Base-by-base conservation (phyloP, 1,140 invertebrate species). In the Adoxophyes honmai region DNA sequence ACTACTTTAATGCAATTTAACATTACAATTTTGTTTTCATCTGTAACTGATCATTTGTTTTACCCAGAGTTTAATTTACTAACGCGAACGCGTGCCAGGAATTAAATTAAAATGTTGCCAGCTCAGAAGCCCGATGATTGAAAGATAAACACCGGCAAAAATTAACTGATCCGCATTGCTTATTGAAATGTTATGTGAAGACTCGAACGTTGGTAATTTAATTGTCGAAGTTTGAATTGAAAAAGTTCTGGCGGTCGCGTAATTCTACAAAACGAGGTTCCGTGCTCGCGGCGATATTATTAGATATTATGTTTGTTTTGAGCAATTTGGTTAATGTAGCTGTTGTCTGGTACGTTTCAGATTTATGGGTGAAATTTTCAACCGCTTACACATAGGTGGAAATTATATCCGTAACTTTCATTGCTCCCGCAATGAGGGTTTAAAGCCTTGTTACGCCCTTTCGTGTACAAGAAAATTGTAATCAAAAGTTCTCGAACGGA, bases 171-270 rank as follows among this genome's bases (percentile, higher is more conserved):
- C 63, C 69, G 51, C 55, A 55, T 57, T 44, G 60, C 57, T 76
- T 80, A 81, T 82, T 82, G 80, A 85, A 85, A 81, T 81, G 66
- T 77, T 79, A 78, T 75, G 66, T 85, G 70, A 59, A 69, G 59
- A 71, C 70, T 71, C 64, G 60, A 42, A 66, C 42, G 21, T 28
- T 28, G 76, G 72, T 82, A 84, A 86, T 82, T 83, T 81, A 86
- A 84, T 86, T 86, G 81, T 77, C 68, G 68, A 84, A 86, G 81
- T 86, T 86, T 60, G 73, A 78, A 86, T 86, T 86, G 79, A 84
- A 86, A 86, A 86, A 86, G 83, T 86, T 86, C 75, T 64, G 60
- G 73, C 70, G 76, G 72, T 77, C 73, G 75, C 79, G 78, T 82
- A 82, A 79, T 83, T 82, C 68, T 64, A 68, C 70, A 73, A 78